phyloP scores from a whole-genome alignment of 2,888 invertebrate species.

The Alloscopus bannaensis region DNA sequence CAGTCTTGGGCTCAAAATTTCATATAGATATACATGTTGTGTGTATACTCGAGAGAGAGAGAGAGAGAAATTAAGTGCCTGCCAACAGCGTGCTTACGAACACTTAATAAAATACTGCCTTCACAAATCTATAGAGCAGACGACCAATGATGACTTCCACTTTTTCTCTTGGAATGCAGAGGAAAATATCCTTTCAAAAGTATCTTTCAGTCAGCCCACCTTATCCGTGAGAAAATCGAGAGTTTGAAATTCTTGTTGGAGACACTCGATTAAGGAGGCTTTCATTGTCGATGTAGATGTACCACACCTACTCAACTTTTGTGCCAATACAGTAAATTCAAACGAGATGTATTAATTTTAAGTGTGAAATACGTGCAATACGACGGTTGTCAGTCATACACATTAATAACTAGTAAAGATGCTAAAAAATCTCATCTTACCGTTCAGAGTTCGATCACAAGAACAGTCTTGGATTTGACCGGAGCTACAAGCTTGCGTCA shows the following conservation, averaged over 20 bases:
- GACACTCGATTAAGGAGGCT: too few species aligned
- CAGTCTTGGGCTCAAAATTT: too few species aligned
- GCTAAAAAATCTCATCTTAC: slow-evolving; percentile 60
- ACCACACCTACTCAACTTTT: too few species aligned
- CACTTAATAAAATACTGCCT: slow-evolving; percentile 57
- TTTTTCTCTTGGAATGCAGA: slow-evolving; percentile 32
- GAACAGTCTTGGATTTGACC: slow-evolving; percentile 88
- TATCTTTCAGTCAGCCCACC: slow-evolving; percentile 3
- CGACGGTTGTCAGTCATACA: too few species aligned
- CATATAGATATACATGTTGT: too few species aligned
- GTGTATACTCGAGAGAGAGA: slow-evolving; percentile 1
- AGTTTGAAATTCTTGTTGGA: slow-evolving; percentile 60
- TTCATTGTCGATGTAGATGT: too few species aligned
- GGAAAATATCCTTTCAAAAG: slow-evolving; percentile 23
- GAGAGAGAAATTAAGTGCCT: slow-evolving; percentile 20
- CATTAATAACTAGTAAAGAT: too few species aligned
- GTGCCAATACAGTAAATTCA: too few species aligned
- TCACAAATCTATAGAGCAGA: too few species aligned
- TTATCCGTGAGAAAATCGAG: slow-evolving; percentile 71
- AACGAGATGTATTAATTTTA: too few species aligned
- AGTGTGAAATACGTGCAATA: too few species aligned
- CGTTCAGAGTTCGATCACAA: slow-evolving; percentile 72
- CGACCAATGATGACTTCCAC: slow-evolving; percentile 24
- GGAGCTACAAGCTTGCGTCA: slow-evolving; percentile 91
- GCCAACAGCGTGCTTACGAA: slow-evolving; percentile 35